Percentiles rank a stretch among this genome's conserved stretches.
These are phyloP conservation scores for Kryptolebias marmoratus DNA, from an alignment of 2,113 vertebrate species.

Conservation along the genomic window DNA sequence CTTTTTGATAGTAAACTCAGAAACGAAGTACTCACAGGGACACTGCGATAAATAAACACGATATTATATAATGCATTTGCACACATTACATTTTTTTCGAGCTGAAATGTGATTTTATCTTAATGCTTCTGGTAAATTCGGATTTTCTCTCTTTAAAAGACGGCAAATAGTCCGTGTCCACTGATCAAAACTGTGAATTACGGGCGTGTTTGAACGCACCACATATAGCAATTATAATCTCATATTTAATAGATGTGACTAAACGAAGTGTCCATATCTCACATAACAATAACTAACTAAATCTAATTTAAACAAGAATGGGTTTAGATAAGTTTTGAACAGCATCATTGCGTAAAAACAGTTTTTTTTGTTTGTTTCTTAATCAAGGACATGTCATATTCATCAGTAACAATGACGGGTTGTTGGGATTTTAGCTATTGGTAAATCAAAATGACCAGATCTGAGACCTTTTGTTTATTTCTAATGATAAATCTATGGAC, in stretches of 20 bases:
- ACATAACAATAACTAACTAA: background rate
- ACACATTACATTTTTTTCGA: background rate
- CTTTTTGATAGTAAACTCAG: background rate
- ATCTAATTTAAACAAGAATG: background rate
- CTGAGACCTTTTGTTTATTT: background rate
- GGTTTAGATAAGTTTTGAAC: background rate
- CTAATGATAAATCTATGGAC: background rate
- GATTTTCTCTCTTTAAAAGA: no score
- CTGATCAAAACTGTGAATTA: background rate
- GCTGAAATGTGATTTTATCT: background rate
- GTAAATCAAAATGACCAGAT: background rate
- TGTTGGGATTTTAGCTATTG: background rate
- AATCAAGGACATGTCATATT: background rate
- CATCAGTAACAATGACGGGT: background rate
- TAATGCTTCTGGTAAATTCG: background rate
- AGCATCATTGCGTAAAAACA: background rate
- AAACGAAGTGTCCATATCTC: background rate
- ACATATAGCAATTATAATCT: background rate
- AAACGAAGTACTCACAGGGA: no score
- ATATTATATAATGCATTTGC: background rate
- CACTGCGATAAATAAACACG: background rate
- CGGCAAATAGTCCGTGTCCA: background rate
- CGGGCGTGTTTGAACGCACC: background rate
- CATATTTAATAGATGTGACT: background rate
- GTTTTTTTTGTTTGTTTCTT: background rate